phyloP scores from a whole-genome alignment of 2,888 invertebrate species.

The Plagodis pulveraria region DNA sequence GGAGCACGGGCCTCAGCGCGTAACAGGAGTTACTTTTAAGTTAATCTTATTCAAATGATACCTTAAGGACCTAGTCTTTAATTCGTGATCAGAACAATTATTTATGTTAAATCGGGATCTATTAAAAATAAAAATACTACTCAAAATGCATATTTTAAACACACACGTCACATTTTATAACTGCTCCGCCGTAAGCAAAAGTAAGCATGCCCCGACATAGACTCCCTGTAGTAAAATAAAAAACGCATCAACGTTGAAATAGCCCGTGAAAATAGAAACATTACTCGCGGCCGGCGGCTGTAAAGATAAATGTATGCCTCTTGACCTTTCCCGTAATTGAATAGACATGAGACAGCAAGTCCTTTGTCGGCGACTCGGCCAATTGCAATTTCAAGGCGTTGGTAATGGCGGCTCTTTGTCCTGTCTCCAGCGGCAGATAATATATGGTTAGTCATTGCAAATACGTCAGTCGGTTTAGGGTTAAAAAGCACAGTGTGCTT shows the following conservation, averaged over 20 bases:
- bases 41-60: no score
- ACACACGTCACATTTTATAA: no score
- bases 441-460: constrained; percentile 12
- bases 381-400: constrained; percentile 62
- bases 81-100: no score
- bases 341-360: constrained; percentile 68
- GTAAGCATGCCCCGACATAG: background rate
- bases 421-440: constrained; percentile 37
- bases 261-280: constrained; percentile 29
- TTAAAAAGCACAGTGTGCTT: background rate
- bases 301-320: constrained; percentile 45
- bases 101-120: no score
- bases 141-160: no score
- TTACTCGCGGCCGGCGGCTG: constrained; percentile 18
- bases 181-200: background rate
- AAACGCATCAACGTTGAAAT: constrained; percentile 23
- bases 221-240: constrained; percentile 11
- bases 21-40: no score
- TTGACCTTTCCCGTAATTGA: constrained; percentile 68
- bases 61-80: no score
- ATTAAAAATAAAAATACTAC: no score
- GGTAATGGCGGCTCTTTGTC: constrained; percentile 58
- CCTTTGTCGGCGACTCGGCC: constrained; percentile 52
- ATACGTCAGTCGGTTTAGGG: constrained; percentile 4
- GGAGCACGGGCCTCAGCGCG: no score